phyloP scores from a whole-genome alignment of 2,888 invertebrate species.

The Deilephila porcellus region DNA sequence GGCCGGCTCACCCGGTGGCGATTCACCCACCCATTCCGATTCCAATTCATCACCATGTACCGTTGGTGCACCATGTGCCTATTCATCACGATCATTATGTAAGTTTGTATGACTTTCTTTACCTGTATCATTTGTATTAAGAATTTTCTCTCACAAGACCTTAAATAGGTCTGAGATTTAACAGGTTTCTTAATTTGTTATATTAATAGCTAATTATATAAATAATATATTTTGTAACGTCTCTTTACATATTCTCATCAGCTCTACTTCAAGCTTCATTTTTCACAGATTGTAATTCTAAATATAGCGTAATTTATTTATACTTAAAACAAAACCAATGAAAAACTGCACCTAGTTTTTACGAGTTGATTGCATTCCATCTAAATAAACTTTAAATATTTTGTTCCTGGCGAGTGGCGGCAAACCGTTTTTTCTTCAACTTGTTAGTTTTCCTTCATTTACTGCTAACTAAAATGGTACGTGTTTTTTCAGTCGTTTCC shows the following conservation, averaged over 20 bases:
- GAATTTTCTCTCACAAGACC: background rate
- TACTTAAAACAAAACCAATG: background rate
- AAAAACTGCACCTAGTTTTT: background rate
- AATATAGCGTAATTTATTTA: background rate
- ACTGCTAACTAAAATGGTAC: slow-evolving; percentile 3
- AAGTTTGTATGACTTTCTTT: slow-evolving; percentile 47
- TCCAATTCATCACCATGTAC: slow-evolving; percentile 59
- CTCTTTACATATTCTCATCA: no score
- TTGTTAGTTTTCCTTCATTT: background rate
- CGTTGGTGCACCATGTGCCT: slow-evolving; percentile 58
- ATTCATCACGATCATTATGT: slow-evolving; percentile 75
- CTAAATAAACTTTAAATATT: background rate
- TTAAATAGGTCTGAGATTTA: no score
- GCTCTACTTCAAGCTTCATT: background rate
- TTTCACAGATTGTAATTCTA: background rate
- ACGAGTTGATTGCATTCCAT: background rate
- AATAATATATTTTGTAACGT: no score
- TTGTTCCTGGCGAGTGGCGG: background rate
- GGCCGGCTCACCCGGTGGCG: slow-evolving; percentile 63
- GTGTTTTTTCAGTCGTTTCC: slow-evolving; percentile 74
- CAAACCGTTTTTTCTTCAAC: background rate
- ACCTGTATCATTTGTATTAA: background rate
- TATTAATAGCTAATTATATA: no score
- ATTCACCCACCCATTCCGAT: slow-evolving; percentile 60
- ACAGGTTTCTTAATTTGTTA: no score